Percentiles rank a stretch among this genome's conserved stretches.
Conservation (phyloP, 2,113 vertebrate genomes). For the Campylorhamphus procurvoides region DNA sequence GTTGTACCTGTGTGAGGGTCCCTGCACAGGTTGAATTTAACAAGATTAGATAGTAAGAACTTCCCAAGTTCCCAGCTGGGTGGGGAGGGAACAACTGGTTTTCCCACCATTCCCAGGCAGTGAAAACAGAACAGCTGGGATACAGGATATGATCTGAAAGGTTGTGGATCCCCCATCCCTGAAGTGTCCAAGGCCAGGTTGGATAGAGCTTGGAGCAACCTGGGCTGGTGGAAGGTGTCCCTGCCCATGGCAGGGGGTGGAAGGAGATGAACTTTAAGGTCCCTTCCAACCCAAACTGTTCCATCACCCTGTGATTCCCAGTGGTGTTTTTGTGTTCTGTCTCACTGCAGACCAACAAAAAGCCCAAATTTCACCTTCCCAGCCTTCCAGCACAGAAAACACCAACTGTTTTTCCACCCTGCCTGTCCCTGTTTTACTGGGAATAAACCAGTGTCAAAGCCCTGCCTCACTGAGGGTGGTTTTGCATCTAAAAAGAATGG, state of each 20-base stretch:
- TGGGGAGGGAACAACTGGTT: neutral
- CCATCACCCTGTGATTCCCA: neutral
- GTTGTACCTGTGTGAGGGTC: neutral
- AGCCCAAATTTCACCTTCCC: neutral
- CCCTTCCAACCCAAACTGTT: neutral
- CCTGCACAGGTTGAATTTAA: neutral
- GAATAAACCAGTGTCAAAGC: neutral
- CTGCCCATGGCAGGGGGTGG: neutral
- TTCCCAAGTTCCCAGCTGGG: neutral
- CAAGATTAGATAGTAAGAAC: neutral
- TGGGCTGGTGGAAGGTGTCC: neutral
- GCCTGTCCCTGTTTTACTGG: neutral
- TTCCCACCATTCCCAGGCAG: neutral
- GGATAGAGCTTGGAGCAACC: neutral
- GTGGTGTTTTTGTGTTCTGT: neutral
- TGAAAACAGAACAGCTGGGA: neutral
- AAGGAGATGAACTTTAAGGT: neutral
- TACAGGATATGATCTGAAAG: rapidly evolving
- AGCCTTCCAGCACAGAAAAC: neutral
- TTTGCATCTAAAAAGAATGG: neutral
- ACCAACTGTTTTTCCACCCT: neutral
- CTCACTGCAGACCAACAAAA: neutral
- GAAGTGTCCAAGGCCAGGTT: neutral
- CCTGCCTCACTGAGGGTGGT: neutral
- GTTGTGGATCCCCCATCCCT: neutral